Percentiles rank a stretch among this genome's conserved stretches.
Evolutionary conservation across 2,888 invertebrate species (phyloP).

Genomic region (Amblyjoppa fuscipennis): DNA sequence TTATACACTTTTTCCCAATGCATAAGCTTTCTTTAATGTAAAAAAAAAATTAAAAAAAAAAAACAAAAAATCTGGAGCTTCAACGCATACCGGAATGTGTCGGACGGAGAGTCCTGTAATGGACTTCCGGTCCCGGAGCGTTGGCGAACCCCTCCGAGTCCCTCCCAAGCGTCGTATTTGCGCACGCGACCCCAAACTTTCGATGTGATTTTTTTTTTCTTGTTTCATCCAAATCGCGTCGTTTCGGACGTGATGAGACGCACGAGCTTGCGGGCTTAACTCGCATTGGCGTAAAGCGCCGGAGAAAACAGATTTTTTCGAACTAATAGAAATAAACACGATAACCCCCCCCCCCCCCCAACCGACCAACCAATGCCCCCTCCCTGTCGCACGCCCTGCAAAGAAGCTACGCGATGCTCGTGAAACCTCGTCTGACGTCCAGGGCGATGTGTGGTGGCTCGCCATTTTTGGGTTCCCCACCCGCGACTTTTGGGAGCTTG

Average conservation of each 20-base stretch:
- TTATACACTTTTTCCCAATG: too few relatives aligned
- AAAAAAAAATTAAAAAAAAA: too few relatives aligned
- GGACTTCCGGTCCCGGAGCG: constrained; percentile 25
- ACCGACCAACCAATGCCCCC: not conserved
- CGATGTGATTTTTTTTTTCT: constrained; percentile 35
- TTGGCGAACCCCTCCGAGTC: not conserved
- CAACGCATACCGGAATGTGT: not conserved
- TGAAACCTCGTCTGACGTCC: constrained; percentile 61
- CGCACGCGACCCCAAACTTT: constrained; percentile 25
- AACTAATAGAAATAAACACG: constrained; percentile 49
- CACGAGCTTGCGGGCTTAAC: constrained; percentile 41
- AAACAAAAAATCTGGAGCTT: not conserved
- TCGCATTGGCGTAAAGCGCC: constrained; percentile 60
- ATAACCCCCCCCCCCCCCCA: constrained; percentile 1
- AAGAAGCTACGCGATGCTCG: constrained; percentile 34
- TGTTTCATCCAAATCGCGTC: constrained; percentile 1
- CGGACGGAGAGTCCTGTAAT: not conserved
- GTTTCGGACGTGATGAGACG: constrained; percentile 3
- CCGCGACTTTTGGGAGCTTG: constrained; percentile 73
- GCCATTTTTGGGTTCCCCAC: constrained; percentile 85
- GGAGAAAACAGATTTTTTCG: constrained; percentile 38
- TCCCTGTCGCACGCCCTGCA: constrained; percentile 18
- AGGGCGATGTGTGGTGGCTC: constrained; percentile 73
- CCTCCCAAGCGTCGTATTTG: constrained; percentile 15
- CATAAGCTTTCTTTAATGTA: not conserved